Conservation (phyloP, 2,113 vertebrate species). For the Hippocampus guttulatus region DNA sequence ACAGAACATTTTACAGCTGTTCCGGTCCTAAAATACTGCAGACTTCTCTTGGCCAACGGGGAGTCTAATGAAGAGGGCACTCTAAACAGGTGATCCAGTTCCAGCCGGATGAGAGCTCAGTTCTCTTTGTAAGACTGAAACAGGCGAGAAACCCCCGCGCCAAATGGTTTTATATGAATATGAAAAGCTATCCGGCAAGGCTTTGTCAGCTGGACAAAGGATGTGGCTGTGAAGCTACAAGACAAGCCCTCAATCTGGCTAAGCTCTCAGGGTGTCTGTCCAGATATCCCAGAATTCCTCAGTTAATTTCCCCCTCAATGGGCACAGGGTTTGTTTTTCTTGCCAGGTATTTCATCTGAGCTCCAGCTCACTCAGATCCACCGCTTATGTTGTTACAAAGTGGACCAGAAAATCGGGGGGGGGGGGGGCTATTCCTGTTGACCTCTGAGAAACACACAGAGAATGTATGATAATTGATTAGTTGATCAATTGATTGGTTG, state of each 20-base stretch:
- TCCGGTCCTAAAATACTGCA: conserved; percentile 6
- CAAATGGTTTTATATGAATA: conserved; percentile 48
- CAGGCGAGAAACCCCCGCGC: conserved; percentile 18
- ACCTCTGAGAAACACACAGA: neutral
- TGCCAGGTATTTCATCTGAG: conserved; percentile 52
- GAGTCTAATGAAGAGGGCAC: conserved; percentile 1
- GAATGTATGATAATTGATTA: neutral
- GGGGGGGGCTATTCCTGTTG: conserved; percentile 25
- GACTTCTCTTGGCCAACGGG: conserved; percentile 8
- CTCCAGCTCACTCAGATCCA: conserved; percentile 45
- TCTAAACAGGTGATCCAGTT: conserved; percentile 48
- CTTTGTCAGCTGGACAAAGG: conserved; percentile 58
- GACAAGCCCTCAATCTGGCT: conserved; percentile 55
- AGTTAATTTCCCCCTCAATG: conserved; percentile 60
- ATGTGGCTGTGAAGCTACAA: conserved; percentile 48
- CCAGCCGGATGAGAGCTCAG: conserved; percentile 43
- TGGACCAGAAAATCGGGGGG: conserved; percentile 23
- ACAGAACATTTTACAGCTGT: neutral
- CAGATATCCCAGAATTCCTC: conserved; percentile 60
- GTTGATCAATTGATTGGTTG: neutral
- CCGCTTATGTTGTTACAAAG: conserved; percentile 48
- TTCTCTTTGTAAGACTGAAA: conserved; percentile 34
- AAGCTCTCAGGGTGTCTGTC: conserved; percentile 52
- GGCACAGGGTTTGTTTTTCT: conserved; percentile 31
- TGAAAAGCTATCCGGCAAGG: conserved; percentile 49